A percentile compares a stretch with the other conserved stretches of the same genome.
Evolutionary conservation across 2,888 invertebrate species (phyloP).

Genomic region (Crocallis elinguaria): DNA sequence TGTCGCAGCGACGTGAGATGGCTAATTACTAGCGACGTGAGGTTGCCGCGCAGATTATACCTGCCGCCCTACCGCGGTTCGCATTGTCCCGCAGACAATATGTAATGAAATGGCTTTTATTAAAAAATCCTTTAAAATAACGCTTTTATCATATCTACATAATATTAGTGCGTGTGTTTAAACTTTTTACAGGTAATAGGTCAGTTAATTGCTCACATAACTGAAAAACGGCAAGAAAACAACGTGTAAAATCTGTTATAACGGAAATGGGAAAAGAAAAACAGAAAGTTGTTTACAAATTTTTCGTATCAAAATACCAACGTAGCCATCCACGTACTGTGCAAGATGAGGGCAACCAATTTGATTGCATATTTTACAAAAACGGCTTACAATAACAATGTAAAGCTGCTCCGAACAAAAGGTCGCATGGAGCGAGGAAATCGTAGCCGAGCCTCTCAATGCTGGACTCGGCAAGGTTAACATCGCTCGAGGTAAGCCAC

Average conservation of each 20-base stretch:
- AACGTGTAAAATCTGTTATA: conserved; percentile 9
- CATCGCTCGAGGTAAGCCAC: not conserved
- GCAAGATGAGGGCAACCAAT: conserved; percentile 28
- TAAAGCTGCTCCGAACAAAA: conserved; percentile 44
- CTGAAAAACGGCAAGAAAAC: conserved; percentile 10
- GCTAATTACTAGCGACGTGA: conserved; percentile 63
- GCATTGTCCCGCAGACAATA: conserved; percentile 48
- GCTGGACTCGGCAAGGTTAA: conserved; percentile 30
- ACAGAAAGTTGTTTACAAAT: conserved; percentile 16
- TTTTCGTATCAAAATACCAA: conserved; percentile 21
- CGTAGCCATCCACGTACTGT: conserved; percentile 26
- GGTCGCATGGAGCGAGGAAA: conserved; percentile 41
- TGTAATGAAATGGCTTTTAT: conserved; percentile 16
- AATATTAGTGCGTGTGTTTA: not conserved
- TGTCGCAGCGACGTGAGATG: conserved; percentile 53
- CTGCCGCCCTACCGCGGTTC: conserved; percentile 39
- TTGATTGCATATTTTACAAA: conserved; percentile 40
- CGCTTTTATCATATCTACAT: not conserved
- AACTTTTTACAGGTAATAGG: no score
- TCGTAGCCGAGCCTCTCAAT: conserved; percentile 32
- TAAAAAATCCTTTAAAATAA: not conserved
- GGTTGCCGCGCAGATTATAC: conserved; percentile 55
- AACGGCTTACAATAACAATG: conserved; percentile 43
- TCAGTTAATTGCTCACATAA: no score
- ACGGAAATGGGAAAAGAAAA: conserved; percentile 4